phyloP scores from a whole-genome alignment of 1,140 invertebrate genomes.

The Papilio polytes region DNA sequence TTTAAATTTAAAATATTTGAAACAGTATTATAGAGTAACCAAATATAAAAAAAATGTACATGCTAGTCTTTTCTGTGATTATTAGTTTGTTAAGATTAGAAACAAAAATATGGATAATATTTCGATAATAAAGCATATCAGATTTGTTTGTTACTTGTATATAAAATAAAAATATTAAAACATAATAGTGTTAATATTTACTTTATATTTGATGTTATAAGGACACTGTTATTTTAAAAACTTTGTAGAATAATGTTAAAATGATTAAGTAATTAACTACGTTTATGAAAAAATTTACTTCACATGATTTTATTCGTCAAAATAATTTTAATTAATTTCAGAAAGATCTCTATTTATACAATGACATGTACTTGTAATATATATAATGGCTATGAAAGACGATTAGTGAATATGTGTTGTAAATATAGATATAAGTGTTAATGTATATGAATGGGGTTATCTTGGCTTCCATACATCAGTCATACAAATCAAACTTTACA shows the following conservation, averaged over 20 bases:
- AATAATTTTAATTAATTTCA: background rate
- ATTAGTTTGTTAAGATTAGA: slow-evolving; percentile 54
- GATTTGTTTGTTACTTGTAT: slow-evolving; percentile 39
- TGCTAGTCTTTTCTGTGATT: slow-evolving; percentile 79
- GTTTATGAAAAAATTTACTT: too few relatives aligned
- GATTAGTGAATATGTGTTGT: slow-evolving; percentile 55
- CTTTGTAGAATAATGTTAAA: background rate
- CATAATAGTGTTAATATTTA: slow-evolving; percentile 27
- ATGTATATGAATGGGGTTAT: slow-evolving; percentile 1
- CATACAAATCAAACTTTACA: background rate
- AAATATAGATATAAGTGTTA: slow-evolving; percentile 42
- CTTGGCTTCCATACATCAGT: slow-evolving; percentile 26
- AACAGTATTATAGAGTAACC: slow-evolving; percentile 16
- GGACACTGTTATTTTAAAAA: background rate
- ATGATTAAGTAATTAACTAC: too few relatives aligned
- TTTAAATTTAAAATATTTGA: background rate
- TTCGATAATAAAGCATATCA: slow-evolving; percentile 61
- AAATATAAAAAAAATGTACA: slow-evolving; percentile 48
- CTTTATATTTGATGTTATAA: too few relatives aligned
- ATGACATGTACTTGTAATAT: background rate
- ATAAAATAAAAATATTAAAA: slow-evolving; percentile 21
- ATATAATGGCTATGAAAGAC: slow-evolving; percentile 50
- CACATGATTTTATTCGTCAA: background rate
- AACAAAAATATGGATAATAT: slow-evolving; percentile 38
- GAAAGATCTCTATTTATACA: background rate